phyloP scores from a whole-genome alignment of 2,797 vertebrate genomes.

The Ficedula albicollis region DNA sequence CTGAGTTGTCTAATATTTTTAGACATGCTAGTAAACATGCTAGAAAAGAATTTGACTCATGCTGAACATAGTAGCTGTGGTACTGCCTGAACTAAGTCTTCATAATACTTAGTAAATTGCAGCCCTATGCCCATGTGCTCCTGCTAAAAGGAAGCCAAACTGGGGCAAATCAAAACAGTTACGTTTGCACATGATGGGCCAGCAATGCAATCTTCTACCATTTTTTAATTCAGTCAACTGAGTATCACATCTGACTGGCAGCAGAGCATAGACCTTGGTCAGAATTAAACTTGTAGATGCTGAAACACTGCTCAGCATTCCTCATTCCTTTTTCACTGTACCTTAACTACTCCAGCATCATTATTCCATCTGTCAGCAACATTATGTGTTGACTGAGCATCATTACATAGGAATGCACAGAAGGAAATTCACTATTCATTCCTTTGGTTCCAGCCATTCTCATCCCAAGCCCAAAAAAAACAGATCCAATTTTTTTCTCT shows the following conservation, averaged over 20 bases:
- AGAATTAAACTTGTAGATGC: background rate
- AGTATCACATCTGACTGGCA: background rate
- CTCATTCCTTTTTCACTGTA: background rate
- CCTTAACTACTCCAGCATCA: background rate
- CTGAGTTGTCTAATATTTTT: background rate
- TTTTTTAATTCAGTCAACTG: background rate
- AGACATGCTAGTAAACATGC: background rate
- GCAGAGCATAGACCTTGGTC: background rate
- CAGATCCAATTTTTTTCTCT: background rate
- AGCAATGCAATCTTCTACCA: background rate
- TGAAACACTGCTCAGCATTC: background rate
- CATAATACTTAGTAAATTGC: background rate
- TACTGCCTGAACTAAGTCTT: background rate
- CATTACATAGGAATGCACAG: background rate
- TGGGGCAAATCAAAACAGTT: background rate
- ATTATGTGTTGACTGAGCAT: background rate
- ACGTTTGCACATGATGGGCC: background rate
- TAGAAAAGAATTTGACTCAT: background rate
- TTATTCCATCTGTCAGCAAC: background rate
- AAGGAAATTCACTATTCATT: background rate
- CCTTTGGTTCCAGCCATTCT: background rate
- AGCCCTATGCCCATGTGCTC: background rate
- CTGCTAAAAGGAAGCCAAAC: background rate
- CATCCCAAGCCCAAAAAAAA: background rate
- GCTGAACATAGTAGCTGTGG: background rate